Base-by-base conservation (phyloP, 2,888 invertebrate species). In the Mycogona germanica region DNA sequence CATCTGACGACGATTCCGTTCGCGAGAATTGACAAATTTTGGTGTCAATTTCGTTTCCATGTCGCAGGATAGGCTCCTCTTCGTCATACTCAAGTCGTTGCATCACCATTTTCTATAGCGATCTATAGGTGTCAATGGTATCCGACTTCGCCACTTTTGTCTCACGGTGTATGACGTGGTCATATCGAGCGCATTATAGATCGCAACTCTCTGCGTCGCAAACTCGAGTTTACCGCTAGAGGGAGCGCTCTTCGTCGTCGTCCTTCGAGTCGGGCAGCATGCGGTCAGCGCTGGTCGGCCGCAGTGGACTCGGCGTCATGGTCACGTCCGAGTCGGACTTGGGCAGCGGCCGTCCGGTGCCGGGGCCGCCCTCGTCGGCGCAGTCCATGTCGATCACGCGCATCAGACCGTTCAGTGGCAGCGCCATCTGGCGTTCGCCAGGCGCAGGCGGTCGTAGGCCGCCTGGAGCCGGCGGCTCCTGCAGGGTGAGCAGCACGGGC, bases 241-340 rank as follows among this genome's bases (percentile, higher is more conserved):
- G 51, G 17, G 51, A 51, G 29, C 26, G 21, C 7, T 51, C 51
- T 12, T 35, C 49, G 3, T 51, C 51, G 23, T 40, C 41, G 9
- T 42, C 5, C n/a, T n/a, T n/a, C n/a, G n/a, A n/a, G 7, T 38
- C 32, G 19, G 35, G 51, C 2, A 51, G 42, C 51, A 51, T 51
- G 41, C 26, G 21, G 26, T 51, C 51, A 2, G 51, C 26, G 29
- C 41, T 51, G 41, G 25, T 51, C 9, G 51, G 41, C 23, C 51
- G 23, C 26, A 51, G 41, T 23, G 51, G 51, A 41, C 51, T 51
- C 14, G 40, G 51, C n/a, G 26, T 51, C 2, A 26, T 42, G 5
- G 7, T 41, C 14, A 26, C 41, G 14, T 25, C 26, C n/a, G 41
- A n/a, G 2, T 51, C 51, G 6, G 40, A 21, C 14, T 51, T 51